Conservation (phyloP, 2,888 invertebrate genomes). For the Hirtodrosophila histrioides region DNA sequence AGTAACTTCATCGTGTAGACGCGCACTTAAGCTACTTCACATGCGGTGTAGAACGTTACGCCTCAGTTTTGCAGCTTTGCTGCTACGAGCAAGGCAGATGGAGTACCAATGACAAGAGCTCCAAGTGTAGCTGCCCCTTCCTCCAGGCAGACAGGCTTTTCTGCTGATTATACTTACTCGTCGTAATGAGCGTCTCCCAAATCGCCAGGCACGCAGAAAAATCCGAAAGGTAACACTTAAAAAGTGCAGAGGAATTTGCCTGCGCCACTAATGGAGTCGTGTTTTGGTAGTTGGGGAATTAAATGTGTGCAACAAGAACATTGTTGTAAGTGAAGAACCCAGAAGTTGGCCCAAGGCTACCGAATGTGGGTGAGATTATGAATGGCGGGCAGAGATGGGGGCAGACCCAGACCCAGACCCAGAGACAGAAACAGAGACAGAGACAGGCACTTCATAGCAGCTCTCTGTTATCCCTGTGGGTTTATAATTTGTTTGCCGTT, state of each 20-base stretch:
- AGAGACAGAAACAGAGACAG: slow-evolving; percentile 5
- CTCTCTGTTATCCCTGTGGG: slow-evolving; percentile 49
- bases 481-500: slow-evolving; percentile 45
- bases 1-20: too few species aligned
- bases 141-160: background rate
- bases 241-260: slow-evolving; percentile 32
- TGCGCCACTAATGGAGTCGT: background rate
- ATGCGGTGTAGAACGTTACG: too few species aligned
- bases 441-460: slow-evolving; percentile 7
- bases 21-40: too few species aligned
- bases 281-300: slow-evolving; percentile 5
- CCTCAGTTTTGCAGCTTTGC: too few species aligned
- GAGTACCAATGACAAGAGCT: slow-evolving; percentile 29
- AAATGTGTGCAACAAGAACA: slow-evolving; percentile 34
- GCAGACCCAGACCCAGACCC: background rate
- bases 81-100: too few species aligned
- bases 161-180: slow-evolving; percentile 12
- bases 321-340: slow-evolving; percentile 17
- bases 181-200: slow-evolving; percentile 44
- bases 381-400: slow-evolving; percentile 5
- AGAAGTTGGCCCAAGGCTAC: slow-evolving; percentile 49
- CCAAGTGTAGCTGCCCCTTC: too few species aligned
- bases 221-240: slow-evolving; percentile 50
- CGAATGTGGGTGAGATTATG: slow-evolving; percentile 35
- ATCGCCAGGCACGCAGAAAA: slow-evolving; percentile 38